phyloP scores from a whole-genome alignment of 1,140 invertebrate species.

The Gryon sp. region DNA sequence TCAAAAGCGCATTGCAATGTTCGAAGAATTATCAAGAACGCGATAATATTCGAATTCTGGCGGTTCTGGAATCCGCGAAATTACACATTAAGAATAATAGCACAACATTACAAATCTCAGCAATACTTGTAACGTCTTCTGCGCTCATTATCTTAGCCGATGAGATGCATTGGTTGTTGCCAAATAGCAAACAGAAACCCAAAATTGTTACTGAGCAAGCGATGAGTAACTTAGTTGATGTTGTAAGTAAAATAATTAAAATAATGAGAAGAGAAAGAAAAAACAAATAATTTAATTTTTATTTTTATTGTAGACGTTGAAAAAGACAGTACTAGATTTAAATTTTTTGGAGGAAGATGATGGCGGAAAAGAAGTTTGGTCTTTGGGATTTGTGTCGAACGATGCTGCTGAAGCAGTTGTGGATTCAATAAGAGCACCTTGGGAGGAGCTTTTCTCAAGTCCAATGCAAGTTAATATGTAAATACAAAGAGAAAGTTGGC shows the following conservation, averaged over 20 bases:
- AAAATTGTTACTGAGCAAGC: constrained; percentile 71
- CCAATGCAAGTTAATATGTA: constrained; percentile 72
- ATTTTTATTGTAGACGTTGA: constrained; percentile 64
- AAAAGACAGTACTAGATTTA: constrained; percentile 62
- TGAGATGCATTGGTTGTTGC: constrained; percentile 76
- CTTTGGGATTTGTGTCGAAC: constrained; percentile 68
- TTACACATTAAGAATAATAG: constrained; percentile 67
- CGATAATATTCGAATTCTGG: constrained; percentile 75
- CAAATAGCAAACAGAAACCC: constrained; percentile 67
- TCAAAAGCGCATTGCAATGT: constrained; percentile 63
- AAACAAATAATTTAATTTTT: constrained; percentile 17
- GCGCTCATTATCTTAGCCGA: constrained; percentile 71
- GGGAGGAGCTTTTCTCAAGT: constrained; percentile 77
- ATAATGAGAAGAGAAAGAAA: no score
- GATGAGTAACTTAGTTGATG: constrained; percentile 80
- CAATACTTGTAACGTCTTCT: constrained; percentile 69
- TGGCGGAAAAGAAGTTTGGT: constrained; percentile 72
- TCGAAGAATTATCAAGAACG: constrained; percentile 66
- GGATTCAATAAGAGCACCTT: constrained; percentile 74
- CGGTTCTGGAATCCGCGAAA: constrained; percentile 75
- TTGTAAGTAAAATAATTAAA: constrained; percentile 71
- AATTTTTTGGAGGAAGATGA: constrained; percentile 74
- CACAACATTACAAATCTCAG: constrained; percentile 70
- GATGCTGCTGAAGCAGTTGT: constrained; percentile 73
- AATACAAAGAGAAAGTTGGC: constrained; percentile 40